Evolutionary conservation across 2,797 vertebrate species (phyloP), one percentile per base, ranked within the genome.

Genomic region (Sphaeramia orbicularis): DNA sequence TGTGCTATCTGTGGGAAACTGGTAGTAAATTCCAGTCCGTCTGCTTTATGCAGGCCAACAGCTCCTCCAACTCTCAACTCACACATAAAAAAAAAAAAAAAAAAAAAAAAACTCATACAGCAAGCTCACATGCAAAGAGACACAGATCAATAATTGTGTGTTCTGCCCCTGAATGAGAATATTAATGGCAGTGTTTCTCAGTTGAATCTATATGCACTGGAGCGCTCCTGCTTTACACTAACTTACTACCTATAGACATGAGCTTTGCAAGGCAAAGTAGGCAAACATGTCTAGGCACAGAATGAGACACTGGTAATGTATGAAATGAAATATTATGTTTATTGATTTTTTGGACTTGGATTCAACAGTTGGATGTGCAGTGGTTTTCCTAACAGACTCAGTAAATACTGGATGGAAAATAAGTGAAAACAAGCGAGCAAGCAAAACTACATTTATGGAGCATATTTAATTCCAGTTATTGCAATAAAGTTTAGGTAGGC

Each of bases 121-220:
- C 40, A 35, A 6, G 21, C 6, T 2, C 16, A 38, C 56, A 37
- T 12, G 50, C 47, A 24, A 65, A 52, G 13, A 36, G 11, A 27
- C 11, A 40, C 35, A 47, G 63, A 86, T 86, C 83, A 37, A 83
- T 83, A 72, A 54, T 11, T 55, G 18, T 10, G 10, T n/a, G 4
- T 35, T 56, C 41, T 67, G 12, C 8, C 54, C 30, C 48, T 52
- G 60, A 69, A 55, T 71, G 63, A 71, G 51, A 76, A 69, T 78
- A 63, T 78, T 60, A 71, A 67, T 58, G 37, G 47, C 38, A 79
- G 58, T 13, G 5, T 8, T 52, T 69, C 53, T 55, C 54, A 32
- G 53, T 27, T 41, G 37, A n/a, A 55, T 69, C 30, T 66, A 15
- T 47, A 54, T 65, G 65, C 60, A 42, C 41, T 32, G 19, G 42